These are phyloP conservation scores for Loxodonta africana DNA, from an alignment of 2,113 vertebrate species.

Conservation along the genomic window DNA sequence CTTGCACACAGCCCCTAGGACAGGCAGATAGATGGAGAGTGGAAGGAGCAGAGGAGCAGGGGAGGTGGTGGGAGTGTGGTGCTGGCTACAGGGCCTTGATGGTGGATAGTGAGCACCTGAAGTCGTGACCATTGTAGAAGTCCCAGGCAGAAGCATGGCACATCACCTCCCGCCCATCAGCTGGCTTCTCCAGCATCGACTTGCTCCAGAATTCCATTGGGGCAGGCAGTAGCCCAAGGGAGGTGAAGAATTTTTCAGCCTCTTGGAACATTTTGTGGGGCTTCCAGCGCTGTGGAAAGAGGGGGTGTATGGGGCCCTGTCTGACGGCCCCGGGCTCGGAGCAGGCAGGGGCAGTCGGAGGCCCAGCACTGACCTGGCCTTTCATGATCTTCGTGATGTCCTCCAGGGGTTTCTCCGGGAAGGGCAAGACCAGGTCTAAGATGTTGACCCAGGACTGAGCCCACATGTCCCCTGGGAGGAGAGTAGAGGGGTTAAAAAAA, in stretches of 20 bases:
- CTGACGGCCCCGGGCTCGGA: background rate
- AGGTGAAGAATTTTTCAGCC: constrained; percentile 93
- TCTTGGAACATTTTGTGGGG: constrained; percentile 93
- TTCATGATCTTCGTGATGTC: constrained; percentile 96
- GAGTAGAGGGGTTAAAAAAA: background rate
- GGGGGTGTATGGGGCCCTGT: background rate
- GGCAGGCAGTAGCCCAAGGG: constrained; percentile 91
- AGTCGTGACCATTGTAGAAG: constrained; percentile 89
- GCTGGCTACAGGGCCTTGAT: background rate
- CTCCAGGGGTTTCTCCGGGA: constrained; percentile 91
- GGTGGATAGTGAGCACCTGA: constrained; percentile 82
- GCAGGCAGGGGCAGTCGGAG: background rate
- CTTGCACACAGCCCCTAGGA: background rate
- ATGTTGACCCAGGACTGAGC: constrained; percentile 97
- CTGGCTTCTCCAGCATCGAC: constrained; percentile 88
- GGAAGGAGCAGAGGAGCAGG: too few relatives aligned
- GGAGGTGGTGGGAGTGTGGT: background rate
- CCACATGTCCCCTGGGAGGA: constrained; percentile 96
- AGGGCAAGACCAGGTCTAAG: constrained; percentile 93
- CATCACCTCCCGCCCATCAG: constrained; percentile 84
- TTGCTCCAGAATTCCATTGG: constrained; percentile 89
- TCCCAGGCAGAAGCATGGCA: constrained; percentile 90
- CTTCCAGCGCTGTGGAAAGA: constrained; percentile 91
- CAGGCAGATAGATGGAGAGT: background rate
- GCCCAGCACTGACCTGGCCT: constrained; percentile 87